Base-by-base conservation (phyloP, 2,888 invertebrate genomes). In the Diarsia rubi region DNA sequence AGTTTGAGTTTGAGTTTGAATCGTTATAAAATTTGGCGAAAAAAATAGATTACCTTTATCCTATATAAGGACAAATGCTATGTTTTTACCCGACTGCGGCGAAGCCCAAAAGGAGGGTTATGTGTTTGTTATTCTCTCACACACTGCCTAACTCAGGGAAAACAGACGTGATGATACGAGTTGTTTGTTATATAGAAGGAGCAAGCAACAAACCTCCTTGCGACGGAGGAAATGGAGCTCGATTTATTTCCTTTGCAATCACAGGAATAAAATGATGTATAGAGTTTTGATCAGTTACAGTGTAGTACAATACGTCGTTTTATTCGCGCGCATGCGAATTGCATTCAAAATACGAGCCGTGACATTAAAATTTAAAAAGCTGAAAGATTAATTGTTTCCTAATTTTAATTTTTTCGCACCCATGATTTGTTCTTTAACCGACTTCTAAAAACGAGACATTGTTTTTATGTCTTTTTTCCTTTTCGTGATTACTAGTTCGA, bases 181-280 rank as follows among this genome's bases (percentile, higher is more conserved):
- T 44, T 67, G 8, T 27, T 75, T 60, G 1, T 31, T 54, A 27
- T n/a, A 11, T 31, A 21, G 12, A 24, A 4, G 16, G n/a, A 57
- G 4, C n/a, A 54, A 74, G 37, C 6, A n/a, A 42, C 37, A 42
- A 47, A 2, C 3, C n/a, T 24, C 11, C 0, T 5, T 21, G 19
- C 0, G 16, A n/a, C 12, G 31, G 19, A 52, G 60, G 27, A 60
- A 71, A 73, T 49, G 1, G 45, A 11, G 19, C 27, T 60, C 11
- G 16, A 49, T 73, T 19, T n/a, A 16, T 42, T n/a, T 49, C 59
- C 21, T 21, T 42, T 71, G 47, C 47, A 19, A 66, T 66, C 52
- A n/a, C 37, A 37, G n/a, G 52, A 24, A 52, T 52, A 49, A 65
- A 31, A 44, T 63, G 9, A 44, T 63, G 63, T 24, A 24, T 24